A percentile compares a stretch with the other conserved stretches of the same genome.
phyloP scores from a whole-genome alignment of 2,113 vertebrate genomes.

The Lanius ludovicianus region DNA sequence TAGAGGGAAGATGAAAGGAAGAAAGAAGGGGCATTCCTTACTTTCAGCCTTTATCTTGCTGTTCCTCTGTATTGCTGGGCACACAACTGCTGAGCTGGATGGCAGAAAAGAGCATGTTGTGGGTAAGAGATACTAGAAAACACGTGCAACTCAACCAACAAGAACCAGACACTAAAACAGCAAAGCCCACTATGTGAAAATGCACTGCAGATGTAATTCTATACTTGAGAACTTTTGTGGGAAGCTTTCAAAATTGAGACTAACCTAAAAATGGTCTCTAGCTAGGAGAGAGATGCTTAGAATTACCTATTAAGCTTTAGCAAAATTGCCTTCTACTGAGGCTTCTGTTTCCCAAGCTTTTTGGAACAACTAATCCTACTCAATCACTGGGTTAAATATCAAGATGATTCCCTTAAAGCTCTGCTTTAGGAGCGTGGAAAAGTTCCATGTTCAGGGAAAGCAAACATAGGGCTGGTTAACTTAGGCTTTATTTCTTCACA shows the following conservation, averaged over 20 bases:
- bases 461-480: neutral
- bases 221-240: neutral
- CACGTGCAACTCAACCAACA: neutral
- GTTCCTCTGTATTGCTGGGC: neutral
- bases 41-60: constrained; percentile 27
- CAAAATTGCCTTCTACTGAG: neutral
- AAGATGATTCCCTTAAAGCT: neutral
- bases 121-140: constrained; percentile 56
- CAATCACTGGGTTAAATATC: neutral
- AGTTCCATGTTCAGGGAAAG: neutral
- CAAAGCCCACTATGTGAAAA: neutral
- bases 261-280: neutral
- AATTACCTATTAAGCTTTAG: neutral
- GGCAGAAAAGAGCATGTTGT: neutral
- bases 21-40: constrained; percentile 4
- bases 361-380: neutral
- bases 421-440: neutral
- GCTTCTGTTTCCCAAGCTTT: neutral
- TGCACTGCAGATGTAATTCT: neutral
- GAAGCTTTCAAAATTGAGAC: neutral
- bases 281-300: neutral
- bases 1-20: constrained; percentile 45
- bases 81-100: neutral
- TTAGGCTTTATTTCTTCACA: neutral
- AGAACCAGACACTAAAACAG: neutral